Evolutionary conservation across 1,140 invertebrate genomes (phyloP).

Genomic region (Lineus longissimus): DNA sequence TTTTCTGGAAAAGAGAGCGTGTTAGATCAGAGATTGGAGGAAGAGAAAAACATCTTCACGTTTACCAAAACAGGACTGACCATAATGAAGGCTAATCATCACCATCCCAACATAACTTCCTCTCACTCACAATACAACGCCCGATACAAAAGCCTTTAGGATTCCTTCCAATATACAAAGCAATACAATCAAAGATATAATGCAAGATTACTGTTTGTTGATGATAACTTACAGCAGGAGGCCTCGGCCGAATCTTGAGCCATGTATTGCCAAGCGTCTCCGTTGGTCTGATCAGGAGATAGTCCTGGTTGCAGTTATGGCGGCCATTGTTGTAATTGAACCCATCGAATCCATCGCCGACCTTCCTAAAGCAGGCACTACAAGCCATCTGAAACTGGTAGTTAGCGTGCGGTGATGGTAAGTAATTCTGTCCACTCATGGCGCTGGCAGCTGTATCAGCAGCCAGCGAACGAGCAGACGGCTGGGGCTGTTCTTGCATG

Average conservation of each 20-base stretch:
- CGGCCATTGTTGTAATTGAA: conserved; percentile 14
- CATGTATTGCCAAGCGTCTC: conserved; percentile 26
- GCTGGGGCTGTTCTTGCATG: conserved; percentile 10
- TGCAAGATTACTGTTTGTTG: not conserved
- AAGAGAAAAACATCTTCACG: not conserved
- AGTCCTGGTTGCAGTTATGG: conserved; percentile 35
- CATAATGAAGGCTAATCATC: not conserved
- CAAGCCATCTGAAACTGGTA: conserved; percentile 40
- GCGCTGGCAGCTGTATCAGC: not conserved
- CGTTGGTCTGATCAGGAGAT: conserved; percentile 29
- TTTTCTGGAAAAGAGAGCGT: not conserved
- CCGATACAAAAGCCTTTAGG: not conserved
- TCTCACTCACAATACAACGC: not conserved
- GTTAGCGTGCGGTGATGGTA: too few species aligned
- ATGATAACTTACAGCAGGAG: conserved; percentile 19
- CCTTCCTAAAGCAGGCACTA: conserved; percentile 33
- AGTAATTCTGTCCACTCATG: not conserved
- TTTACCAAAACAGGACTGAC: not conserved
- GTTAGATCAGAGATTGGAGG: too few species aligned
- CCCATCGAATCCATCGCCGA: conserved; percentile 36
- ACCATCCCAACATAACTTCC: not conserved
- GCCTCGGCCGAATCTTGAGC: conserved; percentile 31
- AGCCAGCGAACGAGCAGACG: not conserved
- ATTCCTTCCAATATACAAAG: not conserved
- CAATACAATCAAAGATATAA: not conserved